Evolutionary conservation across 53 echinoderm and acorn worm species (phyloP).

Genomic region (Pentamera pediparva): DNA sequence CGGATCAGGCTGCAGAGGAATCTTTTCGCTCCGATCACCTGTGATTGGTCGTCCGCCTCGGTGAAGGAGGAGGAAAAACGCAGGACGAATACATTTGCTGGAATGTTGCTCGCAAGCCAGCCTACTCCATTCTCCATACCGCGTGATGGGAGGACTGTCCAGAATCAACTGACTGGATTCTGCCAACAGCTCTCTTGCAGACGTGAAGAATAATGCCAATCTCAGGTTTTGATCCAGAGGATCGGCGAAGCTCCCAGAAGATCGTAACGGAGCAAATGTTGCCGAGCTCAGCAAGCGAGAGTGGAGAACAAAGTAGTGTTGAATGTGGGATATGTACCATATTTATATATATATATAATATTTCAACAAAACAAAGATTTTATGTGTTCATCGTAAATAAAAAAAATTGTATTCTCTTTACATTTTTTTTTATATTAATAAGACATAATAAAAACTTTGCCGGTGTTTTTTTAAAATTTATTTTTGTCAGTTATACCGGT

Average conservation of each 20-base stretch:
- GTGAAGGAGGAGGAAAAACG: too few relatives aligned
- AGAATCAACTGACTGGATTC: too few relatives aligned
- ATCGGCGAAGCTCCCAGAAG: too few relatives aligned
- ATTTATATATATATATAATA: constrained; percentile 34
- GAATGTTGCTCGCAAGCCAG: too few relatives aligned
- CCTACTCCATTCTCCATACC: too few relatives aligned
- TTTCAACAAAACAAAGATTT: constrained; percentile 16
- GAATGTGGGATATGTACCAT: too few relatives aligned
- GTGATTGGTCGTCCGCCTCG: not conserved
- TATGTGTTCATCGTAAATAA: constrained; percentile 30
- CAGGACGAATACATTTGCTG: too few relatives aligned
- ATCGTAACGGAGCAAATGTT: not conserved
- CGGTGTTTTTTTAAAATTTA: not conserved
- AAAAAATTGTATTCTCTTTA: constrained; percentile 34
- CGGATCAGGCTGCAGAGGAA: constrained; percentile 93
- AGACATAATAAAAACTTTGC: not conserved
- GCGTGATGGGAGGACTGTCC: too few relatives aligned
- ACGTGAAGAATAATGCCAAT: too few relatives aligned
- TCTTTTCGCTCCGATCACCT: constrained; percentile 87
- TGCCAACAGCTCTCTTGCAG: too few relatives aligned
- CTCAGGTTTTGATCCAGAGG: too few relatives aligned
- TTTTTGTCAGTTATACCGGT: not conserved
- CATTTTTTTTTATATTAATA: constrained; percentile 20
- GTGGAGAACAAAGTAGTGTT: not conserved
- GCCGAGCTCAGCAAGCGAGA: not conserved